phyloP scores from a whole-genome alignment of 2,113 vertebrate species.

The Salvelinus sp. region DNA sequence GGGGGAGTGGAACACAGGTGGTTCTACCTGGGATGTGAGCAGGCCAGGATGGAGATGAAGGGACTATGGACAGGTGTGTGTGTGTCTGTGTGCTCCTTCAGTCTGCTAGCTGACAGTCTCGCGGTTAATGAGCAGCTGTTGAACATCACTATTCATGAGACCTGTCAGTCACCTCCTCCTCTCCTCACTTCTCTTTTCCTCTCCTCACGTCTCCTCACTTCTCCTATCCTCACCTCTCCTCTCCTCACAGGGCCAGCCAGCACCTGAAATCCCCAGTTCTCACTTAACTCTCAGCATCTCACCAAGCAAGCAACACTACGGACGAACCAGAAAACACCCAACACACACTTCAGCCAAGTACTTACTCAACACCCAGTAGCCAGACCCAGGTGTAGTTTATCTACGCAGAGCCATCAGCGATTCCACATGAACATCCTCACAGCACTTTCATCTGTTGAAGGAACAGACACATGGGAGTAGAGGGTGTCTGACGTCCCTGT shows the following conservation, averaged over 20 bases:
- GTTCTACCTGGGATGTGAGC: conserved; percentile 35
- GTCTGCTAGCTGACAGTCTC: conserved; percentile 68
- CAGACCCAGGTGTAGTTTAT: too few relatives aligned
- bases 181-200: too few relatives aligned
- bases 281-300: conserved; percentile 58
- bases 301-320: neutral
- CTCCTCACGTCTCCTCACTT: too few relatives aligned
- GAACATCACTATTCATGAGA: conserved; percentile 77
- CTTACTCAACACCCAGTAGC: too few relatives aligned
- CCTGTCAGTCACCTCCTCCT: conserved; percentile 60
- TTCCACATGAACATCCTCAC: too few relatives aligned
- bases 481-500: too few relatives aligned
- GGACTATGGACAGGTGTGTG: conserved; percentile 30
- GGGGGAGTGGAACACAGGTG: neutral
- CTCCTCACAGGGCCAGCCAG: conserved; percentile 28
- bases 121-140: conserved; percentile 77
- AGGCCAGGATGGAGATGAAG: conserved; percentile 59
- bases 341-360: conserved; percentile 6
- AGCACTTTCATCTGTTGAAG: too few relatives aligned
- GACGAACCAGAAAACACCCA: conserved; percentile 4
- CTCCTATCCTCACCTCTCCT: too few relatives aligned
- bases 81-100: conserved; percentile 36
- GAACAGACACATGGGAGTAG: too few relatives aligned
- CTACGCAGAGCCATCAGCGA: too few relatives aligned
- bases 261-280: conserved; percentile 64